Evolutionary conservation across 2,797 vertebrate genomes (phyloP).

Genomic region (Botia kubotai): DNA sequence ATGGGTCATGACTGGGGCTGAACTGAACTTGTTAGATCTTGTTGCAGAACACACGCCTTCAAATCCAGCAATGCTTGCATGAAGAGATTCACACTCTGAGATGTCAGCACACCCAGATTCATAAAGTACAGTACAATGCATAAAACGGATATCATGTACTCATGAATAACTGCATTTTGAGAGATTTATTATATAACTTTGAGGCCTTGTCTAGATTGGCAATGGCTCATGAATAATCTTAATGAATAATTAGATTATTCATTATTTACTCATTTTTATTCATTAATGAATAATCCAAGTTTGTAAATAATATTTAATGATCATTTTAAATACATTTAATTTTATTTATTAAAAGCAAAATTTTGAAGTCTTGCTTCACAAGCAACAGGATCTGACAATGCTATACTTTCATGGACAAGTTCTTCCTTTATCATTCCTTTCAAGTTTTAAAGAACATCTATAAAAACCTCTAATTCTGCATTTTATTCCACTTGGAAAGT

Average conservation of each 20-base stretch:
- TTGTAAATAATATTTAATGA: too few relatives aligned
- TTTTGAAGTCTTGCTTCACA: too few relatives aligned
- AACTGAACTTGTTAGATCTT: slow-evolving; percentile 65
- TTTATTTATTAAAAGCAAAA: too few relatives aligned
- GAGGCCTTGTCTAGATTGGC: background rate
- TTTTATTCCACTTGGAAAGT: too few relatives aligned
- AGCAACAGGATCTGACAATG: too few relatives aligned
- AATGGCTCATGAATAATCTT: background rate
- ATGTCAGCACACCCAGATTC: slow-evolving; percentile 26
- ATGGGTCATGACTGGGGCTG: slow-evolving; percentile 39
- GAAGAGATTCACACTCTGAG: slow-evolving; percentile 33
- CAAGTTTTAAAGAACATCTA: too few relatives aligned
- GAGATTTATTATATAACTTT: background rate
- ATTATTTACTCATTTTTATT: background rate
- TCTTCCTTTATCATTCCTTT: too few relatives aligned
- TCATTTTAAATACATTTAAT: too few relatives aligned
- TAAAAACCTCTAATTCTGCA: too few relatives aligned
- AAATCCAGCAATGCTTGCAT: slow-evolving; percentile 23
- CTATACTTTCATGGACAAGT: too few relatives aligned
- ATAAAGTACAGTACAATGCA: slow-evolving; percentile 27
- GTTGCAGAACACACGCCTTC: slow-evolving; percentile 55
- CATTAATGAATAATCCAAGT: background rate
- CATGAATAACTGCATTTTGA: background rate
- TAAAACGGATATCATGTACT: background rate
- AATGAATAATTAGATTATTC: too few relatives aligned